phyloP scores from a whole-genome alignment of 2,888 invertebrate species.

The Choristoneura rosaceana region DNA sequence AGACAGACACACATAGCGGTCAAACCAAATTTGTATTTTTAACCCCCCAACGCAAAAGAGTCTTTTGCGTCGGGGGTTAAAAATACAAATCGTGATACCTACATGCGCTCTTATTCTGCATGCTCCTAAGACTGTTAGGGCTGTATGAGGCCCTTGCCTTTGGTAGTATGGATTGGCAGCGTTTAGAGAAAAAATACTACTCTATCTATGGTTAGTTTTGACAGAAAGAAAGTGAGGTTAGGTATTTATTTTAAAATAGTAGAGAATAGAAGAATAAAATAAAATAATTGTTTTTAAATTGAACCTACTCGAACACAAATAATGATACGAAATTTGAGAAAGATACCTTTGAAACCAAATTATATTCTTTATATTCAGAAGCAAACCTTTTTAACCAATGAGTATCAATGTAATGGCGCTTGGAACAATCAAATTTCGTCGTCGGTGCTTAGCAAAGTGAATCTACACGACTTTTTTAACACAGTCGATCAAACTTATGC shows the following conservation, averaged over 20 bases:
- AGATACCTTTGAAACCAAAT: constrained; percentile 49
- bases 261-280: constrained; percentile 9
- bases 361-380: constrained; percentile 48
- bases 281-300: not conserved
- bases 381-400: constrained; percentile 88
- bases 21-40: too few relatives aligned
- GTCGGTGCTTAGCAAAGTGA: constrained; percentile 87
- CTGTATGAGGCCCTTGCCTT: too few relatives aligned
- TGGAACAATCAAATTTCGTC: constrained; percentile 89
- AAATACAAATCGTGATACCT: too few relatives aligned
- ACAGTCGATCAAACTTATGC: constrained; percentile 89
- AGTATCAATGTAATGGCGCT: constrained; percentile 89
- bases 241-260: not conserved
- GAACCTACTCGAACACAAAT: not conserved
- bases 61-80: too few relatives aligned
- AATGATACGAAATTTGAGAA: constrained; percentile 51
- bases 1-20: too few relatives aligned
- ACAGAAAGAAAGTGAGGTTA: too few relatives aligned
- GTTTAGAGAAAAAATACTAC: too few relatives aligned
- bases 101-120: too few relatives aligned
- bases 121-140: too few relatives aligned
- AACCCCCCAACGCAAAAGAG: too few relatives aligned
- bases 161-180: too few relatives aligned
- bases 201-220: too few relatives aligned
- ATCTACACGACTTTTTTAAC: constrained; percentile 88